These are phyloP conservation scores for Leptura quadrifasciata DNA, from an alignment of 2,888 invertebrate genomes.

Conservation along the genomic window DNA sequence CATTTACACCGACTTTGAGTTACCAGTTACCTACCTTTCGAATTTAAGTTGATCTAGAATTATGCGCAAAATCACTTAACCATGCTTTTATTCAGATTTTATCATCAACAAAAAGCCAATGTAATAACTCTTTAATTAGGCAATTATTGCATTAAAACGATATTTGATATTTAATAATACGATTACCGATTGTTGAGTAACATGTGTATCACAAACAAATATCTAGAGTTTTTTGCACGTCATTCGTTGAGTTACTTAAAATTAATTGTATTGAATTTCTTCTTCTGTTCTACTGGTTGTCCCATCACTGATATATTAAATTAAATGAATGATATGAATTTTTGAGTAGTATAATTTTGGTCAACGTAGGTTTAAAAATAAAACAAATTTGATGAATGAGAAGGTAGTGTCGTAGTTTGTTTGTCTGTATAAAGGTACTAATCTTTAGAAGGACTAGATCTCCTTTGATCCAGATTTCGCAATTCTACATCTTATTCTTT, in stretches of 20 bases:
- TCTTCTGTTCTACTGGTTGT: background rate
- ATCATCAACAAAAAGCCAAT: conserved; percentile 7
- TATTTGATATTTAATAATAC: conserved; percentile 1
- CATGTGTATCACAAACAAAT: background rate
- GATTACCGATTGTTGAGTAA: background rate
- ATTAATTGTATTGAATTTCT: background rate
- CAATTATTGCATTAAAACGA: conserved; percentile 14
- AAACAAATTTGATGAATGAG: too few species aligned
- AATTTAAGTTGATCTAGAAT: conserved; percentile 26
- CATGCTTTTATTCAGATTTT: conserved; percentile 22
- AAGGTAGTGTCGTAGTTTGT: too few species aligned
- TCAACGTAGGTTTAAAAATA: too few species aligned
- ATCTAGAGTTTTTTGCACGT: background rate
- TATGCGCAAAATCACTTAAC: conserved; percentile 14
- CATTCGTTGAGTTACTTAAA: background rate
- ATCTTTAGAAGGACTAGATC: too few species aligned
- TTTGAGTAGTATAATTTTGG: too few species aligned
- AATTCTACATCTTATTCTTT: too few species aligned
- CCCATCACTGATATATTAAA: background rate
- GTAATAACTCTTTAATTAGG: conserved; percentile 13
- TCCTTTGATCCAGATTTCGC: too few species aligned
- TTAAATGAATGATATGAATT: too few species aligned
- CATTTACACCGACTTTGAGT: background rate
- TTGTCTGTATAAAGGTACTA: too few species aligned
- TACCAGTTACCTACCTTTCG: conserved; percentile 23